Percentiles rank a stretch among this genome's conserved stretches.
These are phyloP conservation scores for Muntiacus muntjak DNA, from an alignment of 2,113 vertebrate genomes.

Conservation along the genomic window DNA sequence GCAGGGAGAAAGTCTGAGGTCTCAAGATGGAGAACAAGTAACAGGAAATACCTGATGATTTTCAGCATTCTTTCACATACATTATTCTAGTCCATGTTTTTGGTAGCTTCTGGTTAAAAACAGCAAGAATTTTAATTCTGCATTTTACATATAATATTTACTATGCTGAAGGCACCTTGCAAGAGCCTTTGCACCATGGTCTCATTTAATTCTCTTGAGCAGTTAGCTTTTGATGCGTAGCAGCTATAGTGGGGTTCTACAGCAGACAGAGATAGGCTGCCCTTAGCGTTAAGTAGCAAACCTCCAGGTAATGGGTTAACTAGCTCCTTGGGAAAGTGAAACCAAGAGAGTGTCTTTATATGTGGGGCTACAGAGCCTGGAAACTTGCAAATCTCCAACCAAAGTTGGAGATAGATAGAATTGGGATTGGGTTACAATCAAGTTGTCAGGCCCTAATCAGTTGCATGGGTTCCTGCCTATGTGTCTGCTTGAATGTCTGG, in stretches of 20 bases:
- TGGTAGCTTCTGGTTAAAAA: neutral
- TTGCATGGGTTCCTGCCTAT: neutral
- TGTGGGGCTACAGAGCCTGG: neutral
- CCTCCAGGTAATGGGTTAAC: neutral
- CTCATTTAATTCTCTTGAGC: neutral
- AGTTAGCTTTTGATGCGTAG: neutral
- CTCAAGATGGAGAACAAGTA: neutral
- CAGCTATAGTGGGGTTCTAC: neutral
- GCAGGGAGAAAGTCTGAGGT: neutral
- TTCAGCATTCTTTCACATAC: neutral
- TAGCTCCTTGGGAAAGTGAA: neutral
- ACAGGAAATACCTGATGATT: neutral
- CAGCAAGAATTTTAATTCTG: neutral
- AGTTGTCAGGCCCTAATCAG: neutral
- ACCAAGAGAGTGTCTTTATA: neutral
- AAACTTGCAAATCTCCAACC: neutral
- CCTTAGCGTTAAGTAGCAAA: neutral
- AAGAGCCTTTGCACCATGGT: neutral
- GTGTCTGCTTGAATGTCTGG: neutral
- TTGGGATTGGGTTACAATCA: neutral
- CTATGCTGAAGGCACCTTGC: neutral
- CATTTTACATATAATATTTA: neutral
- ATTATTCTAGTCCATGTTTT: neutral
- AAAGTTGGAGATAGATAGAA: neutral
- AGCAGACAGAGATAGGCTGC: neutral